A percentile compares a stretch with the other conserved stretches of the same genome.
These are phyloP conservation scores for Aspidiotus rigidus DNA, from an alignment of 2,888 invertebrate species.

Conservation along the genomic window DNA sequence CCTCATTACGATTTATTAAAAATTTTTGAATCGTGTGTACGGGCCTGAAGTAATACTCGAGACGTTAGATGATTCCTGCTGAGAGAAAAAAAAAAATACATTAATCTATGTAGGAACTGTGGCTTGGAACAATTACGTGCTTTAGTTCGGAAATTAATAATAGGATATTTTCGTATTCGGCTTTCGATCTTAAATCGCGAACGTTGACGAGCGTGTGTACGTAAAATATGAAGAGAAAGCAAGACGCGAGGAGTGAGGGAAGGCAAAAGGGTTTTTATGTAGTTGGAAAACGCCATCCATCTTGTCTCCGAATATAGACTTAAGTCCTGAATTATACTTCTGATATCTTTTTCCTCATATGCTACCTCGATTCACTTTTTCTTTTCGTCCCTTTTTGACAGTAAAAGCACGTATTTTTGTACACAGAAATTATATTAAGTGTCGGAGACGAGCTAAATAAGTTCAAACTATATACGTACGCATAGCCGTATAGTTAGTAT, in stretches of 20 bases:
- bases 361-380: conserved; percentile 24
- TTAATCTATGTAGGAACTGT: no score
- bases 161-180: background rate
- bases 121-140: no score
- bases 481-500: background rate
- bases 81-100: no score
- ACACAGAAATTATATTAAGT: conserved; percentile 34
- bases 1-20: no score
- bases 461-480: conserved; percentile 11
- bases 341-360: conserved; percentile 30
- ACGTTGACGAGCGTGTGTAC: background rate
- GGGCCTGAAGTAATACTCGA: no score
- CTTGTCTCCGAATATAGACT: conserved; percentile 31
- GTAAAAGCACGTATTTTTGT: conserved; percentile 29
- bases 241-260: background rate
- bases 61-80: no score
- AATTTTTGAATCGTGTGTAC: no score
- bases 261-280: conserved; percentile 27
- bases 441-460: conserved; percentile 23
- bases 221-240: conserved; percentile 4
- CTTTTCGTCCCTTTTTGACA: conserved; percentile 29
- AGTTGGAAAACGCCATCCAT: conserved; percentile 30
- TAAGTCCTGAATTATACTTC: conserved; percentile 32
- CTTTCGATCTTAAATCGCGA: background rate
- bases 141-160: no score